These are phyloP conservation scores for Serranus cabrilla DNA, from an alignment of 2,797 vertebrate species.

Conservation along the genomic window DNA sequence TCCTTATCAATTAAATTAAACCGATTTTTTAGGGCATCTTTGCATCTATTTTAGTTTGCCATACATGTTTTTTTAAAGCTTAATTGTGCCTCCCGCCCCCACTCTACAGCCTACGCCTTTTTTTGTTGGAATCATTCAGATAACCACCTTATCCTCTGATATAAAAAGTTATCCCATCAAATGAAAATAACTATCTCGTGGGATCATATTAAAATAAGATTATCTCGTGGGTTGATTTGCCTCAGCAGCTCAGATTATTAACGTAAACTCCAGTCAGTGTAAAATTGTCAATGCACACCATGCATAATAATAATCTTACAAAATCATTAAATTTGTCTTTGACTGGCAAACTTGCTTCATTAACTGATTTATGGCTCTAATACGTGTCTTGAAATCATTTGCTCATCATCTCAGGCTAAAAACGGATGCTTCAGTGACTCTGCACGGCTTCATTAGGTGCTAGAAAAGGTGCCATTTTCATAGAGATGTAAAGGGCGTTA, in stretches of 20 bases:
- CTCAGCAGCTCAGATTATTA: background rate
- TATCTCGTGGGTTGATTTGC: background rate
- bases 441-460: conserved; percentile 28
- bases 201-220: background rate
- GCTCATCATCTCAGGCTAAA: conserved; percentile 17
- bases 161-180: background rate
- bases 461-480: background rate
- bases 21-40: no score
- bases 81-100: no score
- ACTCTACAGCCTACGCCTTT: no score
- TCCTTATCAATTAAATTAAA: no score
- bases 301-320: background rate
- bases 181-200: background rate
- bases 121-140: no score
- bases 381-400: background rate
- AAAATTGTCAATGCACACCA: background rate
- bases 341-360: conserved; percentile 14
- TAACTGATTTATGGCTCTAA: conserved; percentile 9
- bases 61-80: no score
- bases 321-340: background rate
- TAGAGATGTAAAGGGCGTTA: conserved; percentile 1
- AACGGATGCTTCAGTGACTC: conserved; percentile 13
- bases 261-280: background rate
- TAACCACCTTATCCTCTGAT: no score
- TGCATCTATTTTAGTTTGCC: no score